These are phyloP conservation scores for Sebastes itinus DNA, from an alignment of 2,797 vertebrate genomes.

Conservation along the genomic window DNA sequence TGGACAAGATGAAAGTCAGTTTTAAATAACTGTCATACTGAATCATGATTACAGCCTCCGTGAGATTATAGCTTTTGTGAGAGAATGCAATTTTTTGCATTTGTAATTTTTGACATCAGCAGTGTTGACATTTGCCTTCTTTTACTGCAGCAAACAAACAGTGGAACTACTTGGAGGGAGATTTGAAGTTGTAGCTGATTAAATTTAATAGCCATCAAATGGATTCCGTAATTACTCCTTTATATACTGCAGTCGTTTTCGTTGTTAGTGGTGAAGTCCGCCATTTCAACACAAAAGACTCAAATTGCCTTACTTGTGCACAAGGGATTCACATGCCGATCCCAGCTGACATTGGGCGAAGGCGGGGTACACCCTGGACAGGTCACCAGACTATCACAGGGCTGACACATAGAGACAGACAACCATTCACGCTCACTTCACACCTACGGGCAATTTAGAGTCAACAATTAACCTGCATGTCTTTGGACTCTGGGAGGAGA, in stretches of 20 bases:
- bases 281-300: neutral
- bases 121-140: neutral
- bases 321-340: accelerated
- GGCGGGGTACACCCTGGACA: no score
- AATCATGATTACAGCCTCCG: conserved; percentile 9
- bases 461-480: no score
- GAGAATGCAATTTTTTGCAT: conserved; percentile 15
- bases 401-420: no score
- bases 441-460: no score
- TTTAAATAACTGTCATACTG: conserved; percentile 5
- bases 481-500: no score
- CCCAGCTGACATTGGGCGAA: no score
- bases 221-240: neutral
- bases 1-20: conserved; percentile 16
- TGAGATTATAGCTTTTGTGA: conserved; percentile 15
- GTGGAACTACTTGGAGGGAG: neutral
- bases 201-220: neutral
- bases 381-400: no score
- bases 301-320: neutral
- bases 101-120: conserved; percentile 12
- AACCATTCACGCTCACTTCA: no score
- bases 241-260: neutral
- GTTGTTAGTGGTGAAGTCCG: neutral
- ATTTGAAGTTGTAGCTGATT: neutral
- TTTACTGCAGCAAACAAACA: neutral